Evolutionary conservation across 2,797 vertebrate genomes (phyloP), one percentile per base, ranked within the genome.

Genomic region (Synaphobranchus kaupii): DNA sequence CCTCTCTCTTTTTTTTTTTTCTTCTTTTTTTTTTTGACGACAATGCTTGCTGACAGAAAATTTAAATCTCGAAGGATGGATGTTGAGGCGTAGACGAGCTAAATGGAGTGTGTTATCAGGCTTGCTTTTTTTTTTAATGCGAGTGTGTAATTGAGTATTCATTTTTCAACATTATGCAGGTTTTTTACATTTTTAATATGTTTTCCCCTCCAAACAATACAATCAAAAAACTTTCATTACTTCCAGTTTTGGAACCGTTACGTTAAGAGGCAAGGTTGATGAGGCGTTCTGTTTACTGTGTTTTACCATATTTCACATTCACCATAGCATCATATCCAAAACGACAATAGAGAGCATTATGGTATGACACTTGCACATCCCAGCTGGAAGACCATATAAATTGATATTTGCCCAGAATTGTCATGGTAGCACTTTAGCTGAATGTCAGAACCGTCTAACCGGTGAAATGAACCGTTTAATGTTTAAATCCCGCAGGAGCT

Each of bases 401-500:
- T 47, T 20, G 73, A 3, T 22, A 78, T 78, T 47, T 78, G 6
- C 7, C 76, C 76, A 25, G 7, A 80, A 80, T 48, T 80, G 76
- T 8, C 48, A 25, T 10, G 76, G 76, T 2, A 48, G 47, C 44
- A 48, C 17, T 80, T 80, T 25, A 80, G 44, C 39, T 22, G 22
- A 50, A 4, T 20, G 76, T 80, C 76, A 80, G 73, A 25, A 80
- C 76, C 76, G n/a, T 22, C 39, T 80, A 44, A 80, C 20, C 1
- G 76, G 47, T 25, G 76, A 80, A 80, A 80, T 50, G 76, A 80
- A 47, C 44, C 47, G 44, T 80, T n/a, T 80, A 25, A 47, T 48
- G 76, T 48, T 25, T 7, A 25, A 80, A 50, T n/a, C 76, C 47
- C 20, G 2, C 39, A 2, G 76, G 76, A 3, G 44, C 76, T 48